A percentile compares a stretch with the other conserved stretches of the same genome.
Evolutionary conservation across 2,888 invertebrate genomes (phyloP).

Genomic region (Drosophila greeni): DNA sequence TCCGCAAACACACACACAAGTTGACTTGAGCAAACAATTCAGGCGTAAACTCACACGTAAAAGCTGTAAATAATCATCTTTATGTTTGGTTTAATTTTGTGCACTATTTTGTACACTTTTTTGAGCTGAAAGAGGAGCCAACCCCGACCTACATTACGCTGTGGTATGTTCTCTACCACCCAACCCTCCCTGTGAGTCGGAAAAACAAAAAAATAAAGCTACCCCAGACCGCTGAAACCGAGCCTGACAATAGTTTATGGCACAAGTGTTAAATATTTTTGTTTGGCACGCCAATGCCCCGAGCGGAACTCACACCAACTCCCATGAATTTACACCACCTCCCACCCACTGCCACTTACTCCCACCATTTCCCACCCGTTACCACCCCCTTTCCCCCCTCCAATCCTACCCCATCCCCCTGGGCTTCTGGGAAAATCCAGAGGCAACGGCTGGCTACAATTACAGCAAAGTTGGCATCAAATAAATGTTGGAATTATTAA

Average conservation of each 20-base stretch:
- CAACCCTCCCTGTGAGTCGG: constrained; percentile 2
- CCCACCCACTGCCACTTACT: no score
- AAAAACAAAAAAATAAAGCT: constrained; percentile 7
- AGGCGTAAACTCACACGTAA: constrained; percentile 17
- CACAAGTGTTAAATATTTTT: constrained; percentile 71
- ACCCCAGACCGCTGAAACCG: constrained; percentile 19
- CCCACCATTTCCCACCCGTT: no score
- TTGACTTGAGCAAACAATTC: constrained; percentile 39
- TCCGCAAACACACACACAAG: constrained; percentile 7
- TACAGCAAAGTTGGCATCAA: constrained; percentile 65
- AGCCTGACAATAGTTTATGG: constrained; percentile 70
- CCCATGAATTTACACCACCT: no score
- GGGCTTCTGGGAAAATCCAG: constrained; percentile 46
- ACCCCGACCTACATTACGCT: constrained; percentile 60
- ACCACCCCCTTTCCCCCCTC: no score
- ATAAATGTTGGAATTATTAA: constrained; percentile 71
- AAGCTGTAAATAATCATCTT: constrained; percentile 40
- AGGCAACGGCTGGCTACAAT: constrained; percentile 50
- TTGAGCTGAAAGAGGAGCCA: constrained; percentile 21
- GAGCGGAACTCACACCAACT: constrained; percentile 20
- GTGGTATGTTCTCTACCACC: constrained; percentile 23
- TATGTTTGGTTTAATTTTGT: constrained; percentile 39
- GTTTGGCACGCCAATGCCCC: constrained; percentile 66
- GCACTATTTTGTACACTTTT: constrained; percentile 23
- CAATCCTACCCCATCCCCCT: not conserved